Evolutionary conservation across 2,797 vertebrate genomes (phyloP).

Genomic region (Sebastes melanostomus): DNA sequence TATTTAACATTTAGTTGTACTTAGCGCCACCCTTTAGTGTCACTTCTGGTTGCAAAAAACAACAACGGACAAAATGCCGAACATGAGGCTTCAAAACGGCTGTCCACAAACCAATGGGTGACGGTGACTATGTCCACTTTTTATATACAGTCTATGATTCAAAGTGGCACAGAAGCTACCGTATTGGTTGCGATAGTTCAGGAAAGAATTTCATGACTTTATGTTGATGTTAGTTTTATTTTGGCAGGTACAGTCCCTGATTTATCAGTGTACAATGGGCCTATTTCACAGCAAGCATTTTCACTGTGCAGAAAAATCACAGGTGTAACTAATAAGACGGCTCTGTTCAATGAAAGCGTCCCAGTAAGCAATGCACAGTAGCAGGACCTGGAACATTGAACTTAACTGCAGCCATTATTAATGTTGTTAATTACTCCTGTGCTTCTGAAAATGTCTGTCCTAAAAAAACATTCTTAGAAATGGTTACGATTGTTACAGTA

Average conservation of each 20-base stretch:
- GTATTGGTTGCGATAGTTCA: background rate
- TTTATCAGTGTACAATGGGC: background rate
- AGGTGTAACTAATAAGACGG: conserved; percentile 11
- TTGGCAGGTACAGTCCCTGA: background rate
- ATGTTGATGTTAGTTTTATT: background rate
- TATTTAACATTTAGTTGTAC: too few species aligned
- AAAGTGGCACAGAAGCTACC: background rate
- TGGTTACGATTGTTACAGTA: background rate
- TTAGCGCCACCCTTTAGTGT: too few species aligned
- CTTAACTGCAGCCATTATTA: conserved; percentile 13
- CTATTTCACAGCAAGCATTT: background rate
- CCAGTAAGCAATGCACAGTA: background rate
- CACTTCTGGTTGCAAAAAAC: too few species aligned
- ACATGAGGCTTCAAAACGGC: too few species aligned
- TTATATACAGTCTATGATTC: background rate
- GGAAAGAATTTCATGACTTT: background rate
- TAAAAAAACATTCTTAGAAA: background rate
- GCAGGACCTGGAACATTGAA: conserved; percentile 4
- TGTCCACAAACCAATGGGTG: too few species aligned
- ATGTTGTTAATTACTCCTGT: conserved; percentile 15
- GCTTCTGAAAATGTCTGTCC: conserved; percentile 9
- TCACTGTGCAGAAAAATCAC: background rate
- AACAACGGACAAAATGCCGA: too few species aligned
- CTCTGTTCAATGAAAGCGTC: conserved; percentile 5
- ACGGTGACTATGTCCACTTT: too few species aligned